These are phyloP conservation scores for Galeruca laticollis DNA, from an alignment of 2,888 invertebrate genomes.

Conservation along the genomic window DNA sequence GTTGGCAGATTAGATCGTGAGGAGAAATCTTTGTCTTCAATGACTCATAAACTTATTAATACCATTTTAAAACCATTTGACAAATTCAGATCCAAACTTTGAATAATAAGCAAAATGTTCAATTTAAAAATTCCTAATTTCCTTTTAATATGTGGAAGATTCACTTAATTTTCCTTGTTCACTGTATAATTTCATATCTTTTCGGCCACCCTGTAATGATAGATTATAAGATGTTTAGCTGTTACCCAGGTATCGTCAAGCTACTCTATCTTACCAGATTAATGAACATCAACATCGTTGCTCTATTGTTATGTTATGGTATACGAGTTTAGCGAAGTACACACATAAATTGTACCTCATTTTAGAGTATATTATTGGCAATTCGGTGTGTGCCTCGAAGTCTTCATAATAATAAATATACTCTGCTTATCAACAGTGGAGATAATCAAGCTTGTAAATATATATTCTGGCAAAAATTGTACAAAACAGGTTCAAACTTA, in stretches of 20 bases:
- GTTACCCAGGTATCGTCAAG: background rate
- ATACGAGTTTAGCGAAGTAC: background rate
- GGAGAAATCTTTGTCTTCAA: too few relatives aligned
- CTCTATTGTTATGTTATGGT: background rate
- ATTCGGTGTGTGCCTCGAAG: slow-evolving; percentile 14
- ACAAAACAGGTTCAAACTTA: slow-evolving; percentile 9
- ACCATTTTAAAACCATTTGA: too few relatives aligned
- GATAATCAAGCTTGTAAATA: slow-evolving; percentile 5
- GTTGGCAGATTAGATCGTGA: too few relatives aligned
- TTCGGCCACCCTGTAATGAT: background rate
- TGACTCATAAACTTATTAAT: too few relatives aligned
- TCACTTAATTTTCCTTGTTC: too few relatives aligned
- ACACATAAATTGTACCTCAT: slow-evolving; percentile 14
- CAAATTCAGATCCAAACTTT: too few relatives aligned
- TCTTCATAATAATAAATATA: slow-evolving; percentile 17
- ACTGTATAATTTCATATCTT: too few relatives aligned
- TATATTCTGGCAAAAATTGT: background rate
- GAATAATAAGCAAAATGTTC: too few relatives aligned
- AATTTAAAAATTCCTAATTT: too few relatives aligned
- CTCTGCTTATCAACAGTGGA: background rate
- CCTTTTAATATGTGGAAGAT: too few relatives aligned
- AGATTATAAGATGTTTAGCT: background rate
- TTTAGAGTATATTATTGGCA: slow-evolving; percentile 15
- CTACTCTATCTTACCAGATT: background rate
- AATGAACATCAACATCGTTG: background rate